Percentiles rank a stretch among this genome's conserved stretches.
phyloP scores from a whole-genome alignment of 1,140 invertebrate genomes.

The Nymphalis io region DNA sequence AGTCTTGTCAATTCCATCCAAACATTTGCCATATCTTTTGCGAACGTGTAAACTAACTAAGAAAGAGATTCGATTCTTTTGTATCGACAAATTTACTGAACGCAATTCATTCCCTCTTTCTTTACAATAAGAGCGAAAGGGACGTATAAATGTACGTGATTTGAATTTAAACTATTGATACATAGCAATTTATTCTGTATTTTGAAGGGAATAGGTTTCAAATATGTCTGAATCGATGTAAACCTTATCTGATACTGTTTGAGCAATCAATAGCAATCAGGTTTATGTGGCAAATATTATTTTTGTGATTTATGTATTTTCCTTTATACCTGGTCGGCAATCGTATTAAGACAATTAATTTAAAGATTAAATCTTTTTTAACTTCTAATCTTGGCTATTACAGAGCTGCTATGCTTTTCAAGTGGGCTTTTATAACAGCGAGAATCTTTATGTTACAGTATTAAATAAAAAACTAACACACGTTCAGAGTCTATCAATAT shows the following conservation, averaged over 20 bases:
- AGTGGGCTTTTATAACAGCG: no score
- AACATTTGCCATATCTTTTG: not conserved
- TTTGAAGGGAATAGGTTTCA: not conserved
- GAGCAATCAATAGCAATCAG: not conserved
- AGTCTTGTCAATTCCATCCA: no score
- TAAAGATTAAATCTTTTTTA: no score
- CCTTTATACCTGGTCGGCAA: no score
- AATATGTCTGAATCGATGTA: not conserved
- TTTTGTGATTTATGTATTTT: no score
- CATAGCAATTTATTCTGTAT: not conserved
- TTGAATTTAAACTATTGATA: not conserved
- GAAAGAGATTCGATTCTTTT: conserved; percentile 5
- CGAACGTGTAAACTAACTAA: not conserved
- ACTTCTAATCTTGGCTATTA: no score
- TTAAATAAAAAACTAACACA: no score
- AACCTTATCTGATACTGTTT: not conserved
- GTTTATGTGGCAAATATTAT: not conserved
- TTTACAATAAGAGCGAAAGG: not conserved
- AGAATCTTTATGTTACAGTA: no score
- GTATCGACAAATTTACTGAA: conserved; percentile 6
- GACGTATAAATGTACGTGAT: not conserved
- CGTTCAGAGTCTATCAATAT: no score
- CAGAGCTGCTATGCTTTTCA: no score
- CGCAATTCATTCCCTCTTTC: not conserved
- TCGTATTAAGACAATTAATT: no score